A percentile compares a stretch with the other conserved stretches of the same genome.
Evolutionary conservation across 1,140 invertebrate genomes (phyloP).

Genomic region (silkworm (Bombyx mori)): ASM3026992v2 NC_085116.1:8595001-8595500

Average conservation of each 20-base stretch:
- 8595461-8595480: slow-evolving; percentile 80
- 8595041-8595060: slow-evolving; percentile 85
- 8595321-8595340: slow-evolving; percentile 87
- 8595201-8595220: slow-evolving; percentile 87
- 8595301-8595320: slow-evolving; percentile 86
- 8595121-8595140: slow-evolving; percentile 84
- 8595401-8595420: slow-evolving; percentile 82
- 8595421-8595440: slow-evolving; percentile 82
- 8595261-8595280: slow-evolving; percentile 56
- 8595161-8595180: slow-evolving; percentile 81
- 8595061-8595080: slow-evolving; percentile 84
- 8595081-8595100: slow-evolving; percentile 85
- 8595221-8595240: slow-evolving; percentile 79
- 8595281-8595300: slow-evolving; percentile 77
- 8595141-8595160: slow-evolving; percentile 84
- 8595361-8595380: slow-evolving; percentile 83
- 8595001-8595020: slow-evolving; percentile 83
- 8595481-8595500: slow-evolving; percentile 85
- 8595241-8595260: slow-evolving; percentile 86
- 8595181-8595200: slow-evolving; percentile 84
- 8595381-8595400: slow-evolving; percentile 80
- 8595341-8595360: slow-evolving; percentile 82
- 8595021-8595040: slow-evolving; percentile 78
- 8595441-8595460: slow-evolving; percentile 87
- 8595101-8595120: slow-evolving; percentile 84